Base-by-base conservation (phyloP, 2,888 invertebrate genomes). In the Pinctada fucata region DNA sequence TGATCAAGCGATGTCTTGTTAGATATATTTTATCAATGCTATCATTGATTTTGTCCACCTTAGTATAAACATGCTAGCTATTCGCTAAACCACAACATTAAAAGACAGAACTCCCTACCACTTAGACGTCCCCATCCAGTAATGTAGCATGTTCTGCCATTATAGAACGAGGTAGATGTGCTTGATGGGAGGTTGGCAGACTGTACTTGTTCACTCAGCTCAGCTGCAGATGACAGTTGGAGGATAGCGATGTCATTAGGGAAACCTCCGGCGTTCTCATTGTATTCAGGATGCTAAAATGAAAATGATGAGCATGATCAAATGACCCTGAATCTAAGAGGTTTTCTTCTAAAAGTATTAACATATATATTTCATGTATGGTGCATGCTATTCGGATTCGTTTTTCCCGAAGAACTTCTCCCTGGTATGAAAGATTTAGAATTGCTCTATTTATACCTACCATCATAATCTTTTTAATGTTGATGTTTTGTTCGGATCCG, bases 221-320 rank as follows among this genome's bases (percentile, higher is more conserved):
- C 13, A 2, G 64, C 52, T n/a, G 70, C 51, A 2, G 64, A 51
- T 10, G 58, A 65, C 10, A 80, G 74, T 4, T 47, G 65, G 2
- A 80, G 63, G 47, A 80, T 68, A 47, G 79, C 79, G 47, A 80
- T 66, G 74, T 80, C 79, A 63, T 77, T 69, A 16, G 77, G 77
- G 66, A 70, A 77, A 52, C 79, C 79, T 13, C 78, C 78, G 31
- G 47, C n/a, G 2, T 5, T 10, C 3, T 51, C 51, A 13, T 49
- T 67, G 63, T 77, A 77, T 6, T 50, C 13, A 0, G 58, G 48
- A 45, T 77, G 72, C 77, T 77, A 31, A 31, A 31, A 31, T 31
- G 31, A 31, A 31, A 31, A 31, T 31, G 31, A 31, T 31, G 31
- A 31, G 31, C 31, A 31, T 31, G 31, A 31, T 31, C 31, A 31